A percentile compares a stretch with the other conserved stretches of the same genome.
Conservation (phyloP, 2,113 vertebrate species). For the Sebastes schlegelii region DNA sequence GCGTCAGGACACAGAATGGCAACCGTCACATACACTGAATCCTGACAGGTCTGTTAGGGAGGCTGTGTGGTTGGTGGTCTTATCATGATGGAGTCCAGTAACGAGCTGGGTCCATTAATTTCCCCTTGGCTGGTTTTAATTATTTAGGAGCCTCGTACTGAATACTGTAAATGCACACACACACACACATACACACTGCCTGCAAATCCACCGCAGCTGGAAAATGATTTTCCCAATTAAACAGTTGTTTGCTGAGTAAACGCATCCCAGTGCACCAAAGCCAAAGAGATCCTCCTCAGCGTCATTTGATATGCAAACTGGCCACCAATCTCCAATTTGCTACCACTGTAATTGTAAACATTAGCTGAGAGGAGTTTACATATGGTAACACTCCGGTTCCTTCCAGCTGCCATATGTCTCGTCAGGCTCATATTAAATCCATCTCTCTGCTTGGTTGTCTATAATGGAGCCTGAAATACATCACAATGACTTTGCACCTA, state of each 20-base stretch:
- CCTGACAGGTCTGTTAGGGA: constrained; percentile 56
- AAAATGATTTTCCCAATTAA: constrained; percentile 78
- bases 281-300: constrained; percentile 60
- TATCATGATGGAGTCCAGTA: constrained; percentile 53
- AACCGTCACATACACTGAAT: constrained; percentile 49
- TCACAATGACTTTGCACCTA: not conserved
- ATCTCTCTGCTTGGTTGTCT: not conserved
- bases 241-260: constrained; percentile 78
- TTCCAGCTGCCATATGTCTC: constrained; percentile 29
- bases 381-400: constrained; percentile 54
- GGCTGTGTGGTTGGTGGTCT: constrained; percentile 40
- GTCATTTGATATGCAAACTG: constrained; percentile 70
- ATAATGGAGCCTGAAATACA: not conserved
- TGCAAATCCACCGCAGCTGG: constrained; percentile 69
- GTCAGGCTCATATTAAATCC: constrained; percentile 22
- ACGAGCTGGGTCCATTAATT: constrained; percentile 56
- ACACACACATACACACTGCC: constrained; percentile 27
- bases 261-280: constrained; percentile 58
- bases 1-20: constrained; percentile 20
- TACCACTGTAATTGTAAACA: constrained; percentile 66
- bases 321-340: constrained; percentile 63
- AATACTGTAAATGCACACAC: constrained; percentile 53
- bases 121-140: constrained; percentile 65
- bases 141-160: constrained; percentile 53
- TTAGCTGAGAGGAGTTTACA: constrained; percentile 64